Evolutionary conservation across 2,797 vertebrate genomes (phyloP).

Genomic region (Mionectes olivaceus): DNA sequence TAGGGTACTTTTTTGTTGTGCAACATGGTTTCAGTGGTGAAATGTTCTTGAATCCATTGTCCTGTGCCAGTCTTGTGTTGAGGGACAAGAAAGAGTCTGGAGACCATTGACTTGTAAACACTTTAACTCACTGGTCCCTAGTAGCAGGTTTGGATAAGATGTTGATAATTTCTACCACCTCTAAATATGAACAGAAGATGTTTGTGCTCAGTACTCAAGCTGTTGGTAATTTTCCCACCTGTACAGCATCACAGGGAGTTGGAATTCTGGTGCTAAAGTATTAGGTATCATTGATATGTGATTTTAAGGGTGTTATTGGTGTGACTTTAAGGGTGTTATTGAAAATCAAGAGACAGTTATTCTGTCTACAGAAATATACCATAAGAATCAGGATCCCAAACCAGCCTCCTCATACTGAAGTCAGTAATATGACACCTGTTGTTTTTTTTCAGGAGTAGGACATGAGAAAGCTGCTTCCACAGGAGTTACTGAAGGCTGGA

Average conservation of each 20-base stretch:
- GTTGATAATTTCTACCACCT: background rate
- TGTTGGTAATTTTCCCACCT: background rate
- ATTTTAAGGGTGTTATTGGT: background rate
- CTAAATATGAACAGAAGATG: background rate
- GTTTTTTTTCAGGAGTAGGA: background rate
- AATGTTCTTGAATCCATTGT: background rate
- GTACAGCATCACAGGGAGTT: background rate
- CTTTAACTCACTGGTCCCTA: background rate
- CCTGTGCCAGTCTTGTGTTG: background rate
- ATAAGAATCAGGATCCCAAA: background rate
- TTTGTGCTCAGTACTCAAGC: background rate
- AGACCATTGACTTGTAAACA: accelerated
- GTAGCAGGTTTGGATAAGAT: background rate
- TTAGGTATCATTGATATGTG: background rate
- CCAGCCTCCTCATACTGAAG: background rate
- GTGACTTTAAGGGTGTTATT: background rate
- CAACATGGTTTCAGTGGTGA: background rate
- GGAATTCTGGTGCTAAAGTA: background rate
- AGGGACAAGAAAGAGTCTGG: background rate
- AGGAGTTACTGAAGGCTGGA: background rate
- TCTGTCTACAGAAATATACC: background rate
- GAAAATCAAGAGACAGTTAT: background rate
- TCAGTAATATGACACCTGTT: background rate
- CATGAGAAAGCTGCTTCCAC: background rate
- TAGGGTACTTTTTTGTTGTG: background rate